Conservation (phyloP, 1,140 invertebrate species). For the Hetaerina americana region DNA sequence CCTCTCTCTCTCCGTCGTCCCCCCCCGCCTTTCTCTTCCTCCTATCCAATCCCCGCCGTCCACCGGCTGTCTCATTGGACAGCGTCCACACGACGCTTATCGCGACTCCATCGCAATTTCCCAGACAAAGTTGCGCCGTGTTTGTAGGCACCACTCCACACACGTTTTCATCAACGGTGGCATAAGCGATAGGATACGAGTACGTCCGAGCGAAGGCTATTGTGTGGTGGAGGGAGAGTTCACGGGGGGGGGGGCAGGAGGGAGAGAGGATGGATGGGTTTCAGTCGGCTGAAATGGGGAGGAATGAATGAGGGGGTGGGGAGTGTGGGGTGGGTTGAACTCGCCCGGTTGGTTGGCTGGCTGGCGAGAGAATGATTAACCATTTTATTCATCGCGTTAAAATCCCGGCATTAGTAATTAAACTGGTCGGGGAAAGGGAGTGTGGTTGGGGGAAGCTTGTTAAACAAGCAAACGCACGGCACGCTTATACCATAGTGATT, state of each 20-base stretch:
- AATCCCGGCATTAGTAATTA: background rate
- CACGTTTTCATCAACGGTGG: background rate
- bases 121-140: background rate
- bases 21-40: too few species aligned
- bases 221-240: background rate
- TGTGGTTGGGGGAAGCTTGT: too few species aligned
- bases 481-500: too few species aligned
- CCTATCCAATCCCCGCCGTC: background rate
- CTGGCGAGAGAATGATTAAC: too few species aligned
- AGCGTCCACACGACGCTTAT: background rate
- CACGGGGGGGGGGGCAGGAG: too few species aligned
- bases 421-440: too few species aligned
- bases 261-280: background rate
- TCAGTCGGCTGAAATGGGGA: background rate
- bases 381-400: too few species aligned
- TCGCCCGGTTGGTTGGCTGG: too few species aligned
- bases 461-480: too few species aligned
- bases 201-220: background rate
- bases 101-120: background rate
- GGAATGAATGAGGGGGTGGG: background rate
- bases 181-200: background rate
- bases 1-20: too few species aligned
- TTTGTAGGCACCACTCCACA: background rate
- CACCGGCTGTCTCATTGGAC: background rate
- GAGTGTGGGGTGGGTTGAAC: too few species aligned